Evolutionary conservation across 2,888 invertebrate species (phyloP).

Genomic region (Augiades crinisus): DNA sequence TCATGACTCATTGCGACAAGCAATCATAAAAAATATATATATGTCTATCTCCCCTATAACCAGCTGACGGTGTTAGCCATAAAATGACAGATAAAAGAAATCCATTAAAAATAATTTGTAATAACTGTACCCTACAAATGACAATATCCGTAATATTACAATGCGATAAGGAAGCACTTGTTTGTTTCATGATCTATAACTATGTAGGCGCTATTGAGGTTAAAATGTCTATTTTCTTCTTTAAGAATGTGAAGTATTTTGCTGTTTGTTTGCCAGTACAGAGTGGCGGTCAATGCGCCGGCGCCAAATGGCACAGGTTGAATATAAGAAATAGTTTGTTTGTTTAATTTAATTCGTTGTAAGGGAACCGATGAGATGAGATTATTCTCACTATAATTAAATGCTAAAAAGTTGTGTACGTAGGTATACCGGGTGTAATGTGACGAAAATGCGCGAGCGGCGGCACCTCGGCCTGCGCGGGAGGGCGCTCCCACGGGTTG

Average conservation of each 20-base stretch:
- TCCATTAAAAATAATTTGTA: not conserved
- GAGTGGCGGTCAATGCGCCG: not conserved
- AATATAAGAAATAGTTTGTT: not conserved
- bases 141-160: not conserved
- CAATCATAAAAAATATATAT: not conserved
- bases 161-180: not conserved
- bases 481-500: conserved; percentile 82
- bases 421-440: conserved; percentile 39
- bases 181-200: conserved; percentile 21
- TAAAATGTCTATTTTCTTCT: conserved; percentile 21
- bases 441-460: conserved; percentile 73
- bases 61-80: not conserved
- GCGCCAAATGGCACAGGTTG: not conserved
- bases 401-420: conserved; percentile 22
- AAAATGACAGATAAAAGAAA: not conserved
- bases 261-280: not conserved
- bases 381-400: conserved; percentile 17
- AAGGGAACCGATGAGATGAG: not conserved
- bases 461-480: conserved; percentile 74
- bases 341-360: not conserved
- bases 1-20: conserved; percentile 22
- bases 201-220: conserved; percentile 17
- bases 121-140: not conserved
- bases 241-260: conserved; percentile 11
- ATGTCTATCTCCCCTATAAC: not conserved